Evolutionary conservation across 2,797 vertebrate species (phyloP).

Genomic region (Gymnothorax javanicus): DNA sequence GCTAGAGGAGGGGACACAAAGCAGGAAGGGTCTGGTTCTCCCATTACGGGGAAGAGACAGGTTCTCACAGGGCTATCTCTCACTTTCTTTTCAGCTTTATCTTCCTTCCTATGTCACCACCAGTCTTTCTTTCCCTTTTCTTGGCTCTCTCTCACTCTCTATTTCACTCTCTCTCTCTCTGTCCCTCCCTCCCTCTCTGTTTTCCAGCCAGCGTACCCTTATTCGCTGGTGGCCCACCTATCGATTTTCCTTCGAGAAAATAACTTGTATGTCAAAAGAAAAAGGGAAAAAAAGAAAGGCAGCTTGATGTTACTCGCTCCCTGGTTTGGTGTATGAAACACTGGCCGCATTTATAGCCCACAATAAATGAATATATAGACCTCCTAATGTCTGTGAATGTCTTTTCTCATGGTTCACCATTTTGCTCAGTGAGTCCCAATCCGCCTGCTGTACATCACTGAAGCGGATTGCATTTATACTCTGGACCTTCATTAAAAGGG

Average conservation of each 20-base stretch:
- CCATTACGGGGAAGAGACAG: conserved; percentile 41
- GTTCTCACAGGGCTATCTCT: conserved; percentile 28
- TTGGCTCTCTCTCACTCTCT: conserved; percentile 34
- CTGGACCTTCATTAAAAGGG: not conserved
- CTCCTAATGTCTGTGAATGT: conserved; percentile 22
- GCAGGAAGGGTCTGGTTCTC: conserved; percentile 28
- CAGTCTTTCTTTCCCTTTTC: conserved; percentile 34
- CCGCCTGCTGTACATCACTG: conserved; percentile 12
- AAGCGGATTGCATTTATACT: conserved; percentile 14
- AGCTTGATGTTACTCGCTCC: conserved; percentile 3
- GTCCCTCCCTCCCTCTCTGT: conserved; percentile 40
- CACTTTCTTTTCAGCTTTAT: conserved; percentile 17
- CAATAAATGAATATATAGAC: conserved; percentile 17
- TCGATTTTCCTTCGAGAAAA: conserved; percentile 43
- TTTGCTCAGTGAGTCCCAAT: conserved; percentile 2
- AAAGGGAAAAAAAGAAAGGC: conserved; percentile 13
- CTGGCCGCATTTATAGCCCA: not conserved
- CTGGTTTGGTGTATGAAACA: conserved; percentile 17
- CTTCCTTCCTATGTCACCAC: conserved; percentile 39
- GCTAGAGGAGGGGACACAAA: not conserved
- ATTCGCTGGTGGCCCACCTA: conserved; percentile 49
- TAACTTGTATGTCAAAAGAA: conserved; percentile 40
- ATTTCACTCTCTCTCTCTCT: conserved; percentile 36
- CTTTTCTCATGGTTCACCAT: conserved; percentile 2
- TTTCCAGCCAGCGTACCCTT: conserved; percentile 46